Percentiles rank a stretch among this genome's conserved stretches.
Conservation (phyloP, 2,113 vertebrate genomes). For the Oreochromis tanganicae region DNA sequence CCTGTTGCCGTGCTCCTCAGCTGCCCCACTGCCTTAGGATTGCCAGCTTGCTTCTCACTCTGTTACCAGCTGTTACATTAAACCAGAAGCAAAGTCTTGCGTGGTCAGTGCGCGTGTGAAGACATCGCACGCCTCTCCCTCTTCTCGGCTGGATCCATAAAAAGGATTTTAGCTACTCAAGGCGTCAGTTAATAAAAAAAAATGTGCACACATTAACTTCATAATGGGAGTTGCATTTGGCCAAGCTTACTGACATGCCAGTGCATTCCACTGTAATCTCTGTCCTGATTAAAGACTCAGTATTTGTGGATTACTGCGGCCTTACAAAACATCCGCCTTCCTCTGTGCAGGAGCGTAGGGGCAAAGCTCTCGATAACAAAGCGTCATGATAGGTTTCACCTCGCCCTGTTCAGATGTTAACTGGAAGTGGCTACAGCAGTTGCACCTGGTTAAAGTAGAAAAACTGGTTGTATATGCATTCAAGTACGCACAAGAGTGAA, state of each 20-base stretch:
- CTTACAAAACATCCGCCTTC: constrained; percentile 29
- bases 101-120: neutral
- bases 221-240: neutral
- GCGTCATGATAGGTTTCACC: constrained; percentile 31
- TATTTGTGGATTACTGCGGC: constrained; percentile 42
- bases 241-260: neutral
- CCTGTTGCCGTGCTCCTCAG: constrained; percentile 17
- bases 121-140: neutral
- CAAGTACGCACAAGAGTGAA: neutral
- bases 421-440: constrained; percentile 24
- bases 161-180: neutral
- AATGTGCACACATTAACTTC: neutral
- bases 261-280: constrained; percentile 50
- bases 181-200: neutral
- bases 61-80: constrained; percentile 47
- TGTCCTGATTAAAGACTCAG: constrained; percentile 35
- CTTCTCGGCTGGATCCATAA: neutral
- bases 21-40: constrained; percentile 9
- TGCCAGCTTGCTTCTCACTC: constrained; percentile 15
- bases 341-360: constrained; percentile 1
- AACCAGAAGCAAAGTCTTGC: neutral
- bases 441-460: neutral
- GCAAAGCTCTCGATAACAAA: constrained; percentile 24
- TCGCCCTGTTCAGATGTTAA: constrained; percentile 29
- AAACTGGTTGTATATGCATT: neutral